Percentiles rank a stretch among this genome's conserved stretches.
phyloP scores from a whole-genome alignment of 1,140 invertebrate genomes.

The Magallana ariakensis region DNA sequence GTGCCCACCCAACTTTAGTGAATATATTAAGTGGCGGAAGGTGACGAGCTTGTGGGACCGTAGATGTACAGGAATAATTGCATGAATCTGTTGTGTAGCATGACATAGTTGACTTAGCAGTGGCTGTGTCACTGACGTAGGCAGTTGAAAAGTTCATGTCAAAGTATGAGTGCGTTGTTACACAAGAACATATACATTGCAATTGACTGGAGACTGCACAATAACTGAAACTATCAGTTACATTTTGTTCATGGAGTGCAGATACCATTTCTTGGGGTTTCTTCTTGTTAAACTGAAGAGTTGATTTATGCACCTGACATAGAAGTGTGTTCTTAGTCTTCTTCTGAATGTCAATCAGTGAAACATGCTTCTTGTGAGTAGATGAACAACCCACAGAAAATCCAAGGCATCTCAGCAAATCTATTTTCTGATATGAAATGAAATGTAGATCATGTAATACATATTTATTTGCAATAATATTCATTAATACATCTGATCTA shows the following conservation, averaged over 20 bases:
- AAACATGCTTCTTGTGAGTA: neutral
- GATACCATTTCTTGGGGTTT: neutral
- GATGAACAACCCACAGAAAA: neutral
- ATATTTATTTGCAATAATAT: no score
- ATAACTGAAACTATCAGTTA: no score
- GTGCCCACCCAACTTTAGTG: neutral
- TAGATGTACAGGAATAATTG: neutral
- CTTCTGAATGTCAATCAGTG: neutral
- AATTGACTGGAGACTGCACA: neutral
- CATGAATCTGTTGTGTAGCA: neutral
- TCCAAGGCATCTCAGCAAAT: neutral
- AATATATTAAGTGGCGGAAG: neutral
- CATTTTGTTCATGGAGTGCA: no score
- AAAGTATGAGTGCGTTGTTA: neutral
- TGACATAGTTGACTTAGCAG: neutral
- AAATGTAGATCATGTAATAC: no score
- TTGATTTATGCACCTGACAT: neutral
- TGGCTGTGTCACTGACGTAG: neutral
- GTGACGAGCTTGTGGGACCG: neutral
- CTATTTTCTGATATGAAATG: neutral
- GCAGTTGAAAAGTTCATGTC: neutral
- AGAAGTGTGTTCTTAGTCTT: neutral
- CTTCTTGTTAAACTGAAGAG: neutral
- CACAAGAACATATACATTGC: neutral
- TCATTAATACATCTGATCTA: no score